These are phyloP conservation scores for Drosophila subquinaria DNA, from an alignment of 2,888 invertebrate genomes.

Conservation along the genomic window DNA sequence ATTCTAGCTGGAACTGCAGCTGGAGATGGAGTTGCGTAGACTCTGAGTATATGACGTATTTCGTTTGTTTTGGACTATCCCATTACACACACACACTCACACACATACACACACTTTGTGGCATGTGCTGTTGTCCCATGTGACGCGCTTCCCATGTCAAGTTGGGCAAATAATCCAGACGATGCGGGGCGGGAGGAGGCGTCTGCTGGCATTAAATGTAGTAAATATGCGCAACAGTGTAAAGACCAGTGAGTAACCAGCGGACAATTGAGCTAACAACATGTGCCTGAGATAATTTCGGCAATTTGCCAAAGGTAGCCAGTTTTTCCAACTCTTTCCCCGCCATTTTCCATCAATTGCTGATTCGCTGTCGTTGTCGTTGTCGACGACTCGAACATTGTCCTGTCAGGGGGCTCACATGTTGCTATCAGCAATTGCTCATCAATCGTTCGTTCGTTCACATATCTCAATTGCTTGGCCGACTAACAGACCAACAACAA, in stretches of 20 bases:
- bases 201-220: slow-evolving; percentile 23
- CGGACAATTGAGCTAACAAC: slow-evolving; percentile 24
- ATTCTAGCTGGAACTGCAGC: slow-evolving; percentile 13
- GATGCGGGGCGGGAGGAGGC: neutral
- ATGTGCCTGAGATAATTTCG: slow-evolving; percentile 46
- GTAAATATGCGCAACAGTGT: slow-evolving; percentile 40
- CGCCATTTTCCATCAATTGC: neutral
- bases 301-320: slow-evolving; percentile 38
- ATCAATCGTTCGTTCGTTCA: slow-evolving; percentile 44
- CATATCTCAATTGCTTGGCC: slow-evolving; percentile 46
- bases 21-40: neutral
- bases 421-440: slow-evolving; percentile 43
- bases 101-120: neutral
- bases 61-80: slow-evolving; percentile 23
- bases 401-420: slow-evolving; percentile 18
- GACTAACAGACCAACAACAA: slow-evolving; percentile 35
- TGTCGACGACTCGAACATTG: slow-evolving; percentile 2
- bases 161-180: slow-evolving; percentile 9
- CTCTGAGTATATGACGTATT: slow-evolving; percentile 15
- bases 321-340: neutral
- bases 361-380: slow-evolving; percentile 5
- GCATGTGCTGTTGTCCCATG: slow-evolving; percentile 41
- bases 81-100: slow-evolving; percentile 9
- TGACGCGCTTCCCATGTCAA: slow-evolving; percentile 70
- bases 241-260: slow-evolving; percentile 48